A percentile compares a stretch with the other conserved stretches of the same genome.
Evolutionary conservation across 2,888 invertebrate genomes (phyloP).

Genomic region (Thyatira batis): DNA sequence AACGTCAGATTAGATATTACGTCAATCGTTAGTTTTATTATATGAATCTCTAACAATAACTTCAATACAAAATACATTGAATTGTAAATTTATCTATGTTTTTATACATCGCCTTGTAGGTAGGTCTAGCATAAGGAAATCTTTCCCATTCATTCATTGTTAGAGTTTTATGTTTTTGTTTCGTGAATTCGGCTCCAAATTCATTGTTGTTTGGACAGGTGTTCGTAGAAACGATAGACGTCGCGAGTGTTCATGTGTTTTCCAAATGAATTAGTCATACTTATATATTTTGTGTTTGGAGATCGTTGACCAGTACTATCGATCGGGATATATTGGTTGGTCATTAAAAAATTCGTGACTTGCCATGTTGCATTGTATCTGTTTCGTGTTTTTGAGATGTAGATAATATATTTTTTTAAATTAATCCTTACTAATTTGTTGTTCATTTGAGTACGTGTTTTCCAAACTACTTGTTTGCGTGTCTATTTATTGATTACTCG

Average conservation of each 20-base stretch:
- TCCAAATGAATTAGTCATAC: constrained; percentile 55
- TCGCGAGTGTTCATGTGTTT: constrained; percentile 34
- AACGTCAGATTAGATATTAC: constrained; percentile 46
- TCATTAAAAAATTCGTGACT: constrained; percentile 34
- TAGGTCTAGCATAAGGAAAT: not conserved
- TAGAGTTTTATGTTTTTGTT: not conserved
- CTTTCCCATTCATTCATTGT: not conserved
- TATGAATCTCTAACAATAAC: not conserved
- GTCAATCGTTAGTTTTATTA: constrained; percentile 23
- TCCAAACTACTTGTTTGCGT: not conserved
- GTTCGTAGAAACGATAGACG: constrained; percentile 32
- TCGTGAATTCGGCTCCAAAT: not conserved
- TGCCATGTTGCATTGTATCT: constrained; percentile 3
- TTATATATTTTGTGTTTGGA: constrained; percentile 36
- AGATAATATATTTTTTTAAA: not conserved
- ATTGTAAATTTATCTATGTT: not conserved
- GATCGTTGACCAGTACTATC: constrained; percentile 41
- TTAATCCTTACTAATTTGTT: constrained; percentile 1
- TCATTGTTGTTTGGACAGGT: constrained; percentile 44
- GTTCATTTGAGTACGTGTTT: not conserved
- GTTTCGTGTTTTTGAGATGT: not conserved
- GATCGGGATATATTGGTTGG: constrained; percentile 25
- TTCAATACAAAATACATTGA: not conserved
- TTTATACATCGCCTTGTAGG: not conserved
- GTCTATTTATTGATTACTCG: not conserved